Conservation (phyloP, 2,888 invertebrate genomes). For the Tipula lateralis region DNA sequence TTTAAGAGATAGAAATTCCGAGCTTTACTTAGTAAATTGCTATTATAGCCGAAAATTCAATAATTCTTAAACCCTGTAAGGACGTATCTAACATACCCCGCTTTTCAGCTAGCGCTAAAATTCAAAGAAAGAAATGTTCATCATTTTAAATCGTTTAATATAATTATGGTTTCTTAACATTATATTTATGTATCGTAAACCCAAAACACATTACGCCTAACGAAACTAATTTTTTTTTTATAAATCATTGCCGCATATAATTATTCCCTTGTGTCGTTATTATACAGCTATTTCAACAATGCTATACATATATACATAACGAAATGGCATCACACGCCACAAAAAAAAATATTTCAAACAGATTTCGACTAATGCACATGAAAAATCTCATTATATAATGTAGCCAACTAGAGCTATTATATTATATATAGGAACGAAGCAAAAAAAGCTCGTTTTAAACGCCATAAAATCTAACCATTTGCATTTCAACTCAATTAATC, state of each 20-base stretch:
- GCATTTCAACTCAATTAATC: slow-evolving; percentile 15
- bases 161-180: not conserved
- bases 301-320: not conserved
- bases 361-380: slow-evolving; percentile 9
- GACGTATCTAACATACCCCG: too few species aligned
- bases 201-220: not conserved
- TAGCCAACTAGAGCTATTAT: not conserved
- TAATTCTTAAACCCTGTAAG: too few species aligned
- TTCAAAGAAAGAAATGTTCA: too few species aligned
- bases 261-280: not conserved
- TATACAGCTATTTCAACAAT: not conserved
- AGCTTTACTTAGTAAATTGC: too few species aligned
- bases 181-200: too few species aligned
- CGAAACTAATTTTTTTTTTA: not conserved
- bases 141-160: not conserved
- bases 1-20: too few species aligned
- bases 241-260: slow-evolving; percentile 9
- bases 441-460: not conserved
- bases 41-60: too few species aligned
- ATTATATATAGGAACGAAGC: not conserved
- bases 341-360: not conserved
- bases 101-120: too few species aligned
- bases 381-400: slow-evolving; percentile 19
- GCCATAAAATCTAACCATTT: slow-evolving; percentile 19
- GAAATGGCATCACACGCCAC: not conserved